Base-by-base conservation (phyloP, 30 jellyfish, hydroid and myxozoan genomes). In the Rhopilema esculentum region DNA sequence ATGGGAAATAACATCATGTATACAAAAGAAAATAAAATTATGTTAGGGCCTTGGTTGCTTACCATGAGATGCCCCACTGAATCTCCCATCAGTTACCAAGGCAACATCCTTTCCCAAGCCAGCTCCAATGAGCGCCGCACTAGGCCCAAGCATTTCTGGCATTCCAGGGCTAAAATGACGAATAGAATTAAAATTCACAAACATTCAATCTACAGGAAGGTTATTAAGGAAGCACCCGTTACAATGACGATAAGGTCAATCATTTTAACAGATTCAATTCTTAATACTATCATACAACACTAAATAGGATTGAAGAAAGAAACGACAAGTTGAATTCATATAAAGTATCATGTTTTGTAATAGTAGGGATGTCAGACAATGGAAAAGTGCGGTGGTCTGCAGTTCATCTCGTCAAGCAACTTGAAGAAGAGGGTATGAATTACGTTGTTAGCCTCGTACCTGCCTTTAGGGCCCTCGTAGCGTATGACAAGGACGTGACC, bases 141-240 rank as follows among this genome's bases (percentile, higher is more conserved):
- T 76, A 33, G 97, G 92, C 18, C 90, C 84, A 18, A 89, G 72
- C 97, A 89, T 89, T 57, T 89, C 97, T 8, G 93, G 97, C 97
- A 89, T 89, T 16, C 97, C 97, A 16, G 97, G 97, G 75, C 97
- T 83, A 40, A 40, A 40, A 40, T 2, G 12, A 40, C 57, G 12
- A 6, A 40, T 2, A 6, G 57, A 6, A 40, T 6, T 2, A 2
- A 2, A 40, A 6, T 40, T 40, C 12, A 40, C 9, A n/a, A n/a
- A n/a, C n/a, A n/a, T n/a, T n/a, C n/a, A n/a, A n/a, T n/a, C n/a
- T n/a, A n/a, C n/a, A n/a, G n/a, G n/a, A n/a, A n/a, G n/a, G n/a
- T n/a, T n/a, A n/a, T n/a, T n/a, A n/a, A n/a, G n/a, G n/a, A n/a
- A n/a, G n/a, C n/a, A n/a, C n/a, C n/a, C n/a, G n/a, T n/a, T n/a